Evolutionary conservation across 2,113 vertebrate species (phyloP), one percentile per base, ranked within the genome.

Genomic region (Tragelaphus scriptus): DNA sequence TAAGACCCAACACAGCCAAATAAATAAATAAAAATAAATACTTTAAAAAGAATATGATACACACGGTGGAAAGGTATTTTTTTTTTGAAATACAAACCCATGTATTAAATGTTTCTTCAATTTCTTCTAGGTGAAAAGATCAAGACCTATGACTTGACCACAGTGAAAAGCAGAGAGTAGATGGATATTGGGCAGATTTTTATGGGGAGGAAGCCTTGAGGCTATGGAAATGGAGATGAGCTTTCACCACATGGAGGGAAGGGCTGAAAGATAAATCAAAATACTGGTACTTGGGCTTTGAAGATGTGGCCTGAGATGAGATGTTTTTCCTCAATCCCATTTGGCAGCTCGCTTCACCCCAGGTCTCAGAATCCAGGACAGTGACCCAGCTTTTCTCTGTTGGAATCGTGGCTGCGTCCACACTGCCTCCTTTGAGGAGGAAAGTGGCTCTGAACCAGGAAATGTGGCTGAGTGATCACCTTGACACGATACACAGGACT

Each of bases 331-430:
- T 40, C 15, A 19, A 3, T 58, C 14, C 55, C 28, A 23, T 9
- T 28, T 26, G 1, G 23, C 13, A 5, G 6, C 1, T 6, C 2
- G 5, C 4, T 1, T 51, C 68, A n/a, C 15, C 40, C 12, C 6
- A 12, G 17, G 13, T 0, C 7, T 32, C 28, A 36, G 16, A 59
- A 68, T 49, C 30, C 36, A 82, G 51, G 14, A 12, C 53, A 40
- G 71, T 2, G 11, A 65, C 21, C 56, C 68, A 58, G 17, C 36
- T 55, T 2, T 12, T 49, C 40, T 28, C 53, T 19, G 23, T 3
- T 1, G n/a, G 79, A 47, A 23, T 13, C 19, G 14, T 9, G 28
- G 5, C 36, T 53, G 21, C 15, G 0, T 3, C 17, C 80, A n/a
- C 6, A 4, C 26, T 14, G 14, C 15, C 36, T 28, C 26, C 15